Evolutionary conservation across 2,797 vertebrate species (phyloP), one percentile per base, ranked within the genome.

Genomic region (Yasuhikotakia modesta): DNA sequence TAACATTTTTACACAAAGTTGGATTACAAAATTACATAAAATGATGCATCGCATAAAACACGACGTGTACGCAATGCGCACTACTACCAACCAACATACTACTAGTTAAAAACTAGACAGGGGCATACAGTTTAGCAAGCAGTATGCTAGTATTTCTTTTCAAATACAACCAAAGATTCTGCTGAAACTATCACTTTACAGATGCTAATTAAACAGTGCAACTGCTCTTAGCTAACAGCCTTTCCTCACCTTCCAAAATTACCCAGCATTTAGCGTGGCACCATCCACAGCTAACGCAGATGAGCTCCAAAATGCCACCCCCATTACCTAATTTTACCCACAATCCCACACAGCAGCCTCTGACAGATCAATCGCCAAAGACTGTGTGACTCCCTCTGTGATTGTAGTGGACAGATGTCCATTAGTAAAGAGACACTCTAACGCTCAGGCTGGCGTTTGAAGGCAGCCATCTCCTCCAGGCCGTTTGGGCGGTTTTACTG

Each of bases 401-500:
- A 52, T 19, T 66, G 46, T 70, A 76, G 64, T 63, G 21, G n/a
- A 81, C 63, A 63, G 16, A 58, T 21, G 14, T 50, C 77, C 70
- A 74, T 70, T 76, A 74, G 17, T 30, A 39, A 60, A 70, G 22
- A 55, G 50, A 67, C 35, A 35, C 22, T 68, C 58, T 83, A 39
- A 60, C 55, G 70, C 50, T 0, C 1, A 57, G 50, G 46, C 30
- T 53, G 17, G 12, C 6, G 13, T 61, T 52, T 66, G 1, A 45
- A 30, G 2, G 1, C n/a, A 16, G 12, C 24, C 19, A 22, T 74
- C 53, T 57, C 63, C 67, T 72, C 21, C 70, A 64, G 78, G 73
- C 21, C 60, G 27, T 35, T 63, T 71, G 22, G 17, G 61, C 39
- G 24, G 71, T 64, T 75, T 81, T 80, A 80, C 67, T 12, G 81